Conservation (phyloP, 2,113 vertebrate genomes). For the Mirza zaza region DNA sequence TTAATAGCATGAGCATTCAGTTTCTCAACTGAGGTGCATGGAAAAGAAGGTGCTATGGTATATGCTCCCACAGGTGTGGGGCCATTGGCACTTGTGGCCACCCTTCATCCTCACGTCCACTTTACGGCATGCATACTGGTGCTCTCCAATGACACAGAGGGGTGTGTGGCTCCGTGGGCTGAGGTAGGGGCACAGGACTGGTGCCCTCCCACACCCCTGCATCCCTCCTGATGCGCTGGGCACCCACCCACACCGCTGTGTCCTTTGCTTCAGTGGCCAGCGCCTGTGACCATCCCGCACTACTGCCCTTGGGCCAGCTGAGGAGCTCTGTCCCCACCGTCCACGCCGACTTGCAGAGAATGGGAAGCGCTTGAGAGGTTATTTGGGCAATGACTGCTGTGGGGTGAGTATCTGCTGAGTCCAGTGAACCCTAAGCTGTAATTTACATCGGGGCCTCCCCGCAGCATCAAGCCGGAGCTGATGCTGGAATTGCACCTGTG, state of each 20-base stretch:
- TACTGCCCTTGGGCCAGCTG: not conserved
- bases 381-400: not conserved
- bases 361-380: not conserved
- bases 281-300: not conserved
- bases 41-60: not conserved
- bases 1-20: not conserved
- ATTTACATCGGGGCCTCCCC: not conserved
- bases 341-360: not conserved
- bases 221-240: not conserved
- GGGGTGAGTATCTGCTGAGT: not conserved
- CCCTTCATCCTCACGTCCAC: not conserved
- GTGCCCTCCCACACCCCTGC: no score
- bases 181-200: accelerated
- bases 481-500: not conserved
- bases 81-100: accelerated
- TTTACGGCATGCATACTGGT: not conserved
- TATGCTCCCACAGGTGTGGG: not conserved
- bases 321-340: no score
- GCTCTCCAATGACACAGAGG: accelerated
- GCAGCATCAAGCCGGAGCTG: not conserved
- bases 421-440: not conserved
- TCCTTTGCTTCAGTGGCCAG: not conserved
- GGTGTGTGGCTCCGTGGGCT: not conserved
- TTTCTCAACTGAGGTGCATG: not conserved
- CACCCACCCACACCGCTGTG: not conserved